A percentile compares a stretch with the other conserved stretches of the same genome.
These are phyloP conservation scores for Tetanocera ferruginea DNA, from an alignment of 2,888 invertebrate species.

Conservation along the genomic window DNA sequence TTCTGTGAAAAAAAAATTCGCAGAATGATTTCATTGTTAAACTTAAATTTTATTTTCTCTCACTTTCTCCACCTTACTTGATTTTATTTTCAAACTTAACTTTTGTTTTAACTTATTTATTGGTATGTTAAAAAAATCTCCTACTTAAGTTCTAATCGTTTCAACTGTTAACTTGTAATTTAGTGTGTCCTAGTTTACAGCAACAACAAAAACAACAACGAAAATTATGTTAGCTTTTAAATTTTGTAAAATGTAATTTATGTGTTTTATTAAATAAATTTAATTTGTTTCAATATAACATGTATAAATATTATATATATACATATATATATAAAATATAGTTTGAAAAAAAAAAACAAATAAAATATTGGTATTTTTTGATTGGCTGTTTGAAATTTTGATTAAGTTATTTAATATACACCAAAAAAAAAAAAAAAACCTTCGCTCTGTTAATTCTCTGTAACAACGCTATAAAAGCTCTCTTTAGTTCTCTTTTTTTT, in stretches of 20 bases:
- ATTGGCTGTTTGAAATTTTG: constrained; percentile 13
- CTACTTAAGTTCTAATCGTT: constrained; percentile 10
- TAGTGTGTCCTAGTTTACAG: constrained; percentile 21
- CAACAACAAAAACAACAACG: not conserved
- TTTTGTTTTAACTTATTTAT: not conserved
- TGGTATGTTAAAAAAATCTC: not conserved
- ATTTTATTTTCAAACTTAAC: not conserved
- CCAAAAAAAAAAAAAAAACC: constrained; percentile 5
- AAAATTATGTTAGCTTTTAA: constrained; percentile 20
- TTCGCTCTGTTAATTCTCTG: constrained; percentile 19
- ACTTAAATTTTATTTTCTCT: no score
- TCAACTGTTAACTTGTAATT: constrained; percentile 23
- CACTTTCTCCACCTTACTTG: not conserved
- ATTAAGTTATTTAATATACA: constrained; percentile 16
- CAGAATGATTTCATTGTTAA: no score
- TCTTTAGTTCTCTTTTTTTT: not conserved
- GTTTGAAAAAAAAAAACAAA: constrained; percentile 48
- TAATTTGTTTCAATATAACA: constrained; percentile 46
- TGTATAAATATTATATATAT: constrained; percentile 46
- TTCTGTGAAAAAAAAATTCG: no score
- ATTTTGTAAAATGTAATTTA: constrained; percentile 25
- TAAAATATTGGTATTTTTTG: constrained; percentile 49
- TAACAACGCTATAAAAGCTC: constrained; percentile 4
- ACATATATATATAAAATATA: no score
- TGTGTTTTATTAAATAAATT: constrained; percentile 40